Conservation (phyloP, 1,140 invertebrate genomes). For the Atta colombica region DNA sequence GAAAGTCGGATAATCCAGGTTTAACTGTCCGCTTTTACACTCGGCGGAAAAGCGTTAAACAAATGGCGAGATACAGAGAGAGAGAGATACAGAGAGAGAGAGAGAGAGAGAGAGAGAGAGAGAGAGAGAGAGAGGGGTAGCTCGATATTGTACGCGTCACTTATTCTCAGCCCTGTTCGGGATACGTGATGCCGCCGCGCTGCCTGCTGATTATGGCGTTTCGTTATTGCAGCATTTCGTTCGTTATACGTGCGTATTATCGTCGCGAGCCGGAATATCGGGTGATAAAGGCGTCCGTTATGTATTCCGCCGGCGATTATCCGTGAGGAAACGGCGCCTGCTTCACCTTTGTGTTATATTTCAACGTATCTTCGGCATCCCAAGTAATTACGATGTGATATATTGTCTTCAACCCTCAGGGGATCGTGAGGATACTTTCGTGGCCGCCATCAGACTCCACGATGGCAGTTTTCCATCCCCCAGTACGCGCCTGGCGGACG, state of each 20-base stretch:
- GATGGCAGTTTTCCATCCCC: slow-evolving; percentile 53
- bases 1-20: slow-evolving; percentile 50
- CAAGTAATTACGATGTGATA: slow-evolving; percentile 66
- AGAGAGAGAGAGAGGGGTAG: not conserved
- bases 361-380: slow-evolving; percentile 60
- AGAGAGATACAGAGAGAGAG: not conserved
- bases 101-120: not conserved
- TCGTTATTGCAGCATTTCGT: slow-evolving; percentile 32
- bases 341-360: slow-evolving; percentile 60
- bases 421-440: slow-evolving; percentile 27
- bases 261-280: slow-evolving; percentile 52
- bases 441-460: slow-evolving; percentile 39
- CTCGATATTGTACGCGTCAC: slow-evolving; percentile 10
- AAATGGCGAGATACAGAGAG: not conserved
- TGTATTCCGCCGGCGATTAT: slow-evolving; percentile 32
- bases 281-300: slow-evolving; percentile 54
- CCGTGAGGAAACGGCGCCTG: slow-evolving; percentile 15
- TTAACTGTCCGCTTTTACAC: slow-evolving; percentile 50
- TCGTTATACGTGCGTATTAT: slow-evolving; percentile 33
- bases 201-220: slow-evolving; percentile 33
- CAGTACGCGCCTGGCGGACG: slow-evolving; percentile 33
- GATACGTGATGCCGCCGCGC: not conserved
- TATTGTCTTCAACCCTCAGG: slow-evolving; percentile 42
- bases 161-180: not conserved
- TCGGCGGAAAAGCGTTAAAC: slow-evolving; percentile 39